A percentile compares a stretch with the other conserved stretches of the same genome.
These are phyloP conservation scores for Agrochola lota DNA, from an alignment of 2,888 invertebrate species.

Conservation along the genomic window DNA sequence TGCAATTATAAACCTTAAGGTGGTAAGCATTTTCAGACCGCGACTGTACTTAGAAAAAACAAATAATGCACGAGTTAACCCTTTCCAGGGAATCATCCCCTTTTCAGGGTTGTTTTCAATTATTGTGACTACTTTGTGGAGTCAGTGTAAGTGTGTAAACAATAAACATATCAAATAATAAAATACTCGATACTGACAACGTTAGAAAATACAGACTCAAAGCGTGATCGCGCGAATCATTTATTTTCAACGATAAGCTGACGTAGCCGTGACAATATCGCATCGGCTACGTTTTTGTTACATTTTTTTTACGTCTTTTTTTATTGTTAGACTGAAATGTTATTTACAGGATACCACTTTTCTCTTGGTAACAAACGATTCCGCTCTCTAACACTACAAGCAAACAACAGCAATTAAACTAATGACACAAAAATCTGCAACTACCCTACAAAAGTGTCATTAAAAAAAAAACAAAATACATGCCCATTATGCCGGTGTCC, in stretches of 20 bases:
- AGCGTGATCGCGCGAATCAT: background rate
- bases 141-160: too few species aligned
- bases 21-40: too few species aligned
- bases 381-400: background rate
- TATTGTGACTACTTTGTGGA: too few species aligned
- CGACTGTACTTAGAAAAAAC: too few species aligned
- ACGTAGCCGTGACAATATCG: background rate
- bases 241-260: conserved; percentile 11
- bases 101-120: too few species aligned
- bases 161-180: too few species aligned
- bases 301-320: background rate
- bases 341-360: background rate
- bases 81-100: too few species aligned
- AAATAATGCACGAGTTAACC: too few species aligned
- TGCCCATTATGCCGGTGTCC: conserved; percentile 48
- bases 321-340: too few species aligned
- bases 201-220: background rate
- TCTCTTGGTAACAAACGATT: background rate
- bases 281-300: background rate
- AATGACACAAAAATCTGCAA: conserved; percentile 12
- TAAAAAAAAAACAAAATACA: conserved; percentile 42
- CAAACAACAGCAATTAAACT: background rate
- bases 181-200: too few species aligned
- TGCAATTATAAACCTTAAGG: too few species aligned
- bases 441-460: conserved; percentile 38